phyloP scores from a whole-genome alignment of 2,888 invertebrate species.

The Amphiduros pacificus region DNA sequence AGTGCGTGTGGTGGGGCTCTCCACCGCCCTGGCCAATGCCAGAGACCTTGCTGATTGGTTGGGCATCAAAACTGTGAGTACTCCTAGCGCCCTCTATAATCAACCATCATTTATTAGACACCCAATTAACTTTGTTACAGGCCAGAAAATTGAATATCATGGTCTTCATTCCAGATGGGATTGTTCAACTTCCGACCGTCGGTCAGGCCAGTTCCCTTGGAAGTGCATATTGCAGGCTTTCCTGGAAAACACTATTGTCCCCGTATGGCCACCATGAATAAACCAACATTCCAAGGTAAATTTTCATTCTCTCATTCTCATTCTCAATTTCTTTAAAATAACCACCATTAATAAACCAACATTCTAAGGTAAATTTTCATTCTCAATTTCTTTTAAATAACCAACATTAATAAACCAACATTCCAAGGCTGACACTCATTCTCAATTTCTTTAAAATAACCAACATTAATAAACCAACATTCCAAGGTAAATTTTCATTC shows the following conservation, averaged over 20 bases:
- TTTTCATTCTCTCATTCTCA: too few species aligned
- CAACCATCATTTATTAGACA: too few species aligned
- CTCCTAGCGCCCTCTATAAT: too few species aligned
- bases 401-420: too few species aligned
- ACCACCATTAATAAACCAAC: too few species aligned
- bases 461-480: conserved; percentile 98
- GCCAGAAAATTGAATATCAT: too few species aligned
- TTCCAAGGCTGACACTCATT: too few species aligned
- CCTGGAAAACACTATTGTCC: conserved; percentile 99
- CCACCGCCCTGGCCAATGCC: conserved; percentile 97
- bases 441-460: too few species aligned
- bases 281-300: conserved; percentile 86
- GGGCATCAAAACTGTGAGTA: conserved; percentile 68
- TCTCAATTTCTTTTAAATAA: too few species aligned
- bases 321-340: too few species aligned
- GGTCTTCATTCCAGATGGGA: conserved; percentile 73
- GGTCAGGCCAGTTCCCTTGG: conserved; percentile 94
- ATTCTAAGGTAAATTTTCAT: too few species aligned
- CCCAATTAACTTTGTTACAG: too few species aligned
- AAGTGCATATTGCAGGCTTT: conserved; percentile 91
- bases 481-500: conserved; percentile 71
- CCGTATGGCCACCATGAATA: conserved; percentile 99
- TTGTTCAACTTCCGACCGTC: conserved; percentile 97
- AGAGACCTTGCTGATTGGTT: conserved; percentile 96
- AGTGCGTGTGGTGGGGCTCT: conserved; percentile 89